These are phyloP conservation scores for Drosophila chauvacae DNA, from an alignment of 1,140 invertebrate genomes.

Conservation along the genomic window DNA sequence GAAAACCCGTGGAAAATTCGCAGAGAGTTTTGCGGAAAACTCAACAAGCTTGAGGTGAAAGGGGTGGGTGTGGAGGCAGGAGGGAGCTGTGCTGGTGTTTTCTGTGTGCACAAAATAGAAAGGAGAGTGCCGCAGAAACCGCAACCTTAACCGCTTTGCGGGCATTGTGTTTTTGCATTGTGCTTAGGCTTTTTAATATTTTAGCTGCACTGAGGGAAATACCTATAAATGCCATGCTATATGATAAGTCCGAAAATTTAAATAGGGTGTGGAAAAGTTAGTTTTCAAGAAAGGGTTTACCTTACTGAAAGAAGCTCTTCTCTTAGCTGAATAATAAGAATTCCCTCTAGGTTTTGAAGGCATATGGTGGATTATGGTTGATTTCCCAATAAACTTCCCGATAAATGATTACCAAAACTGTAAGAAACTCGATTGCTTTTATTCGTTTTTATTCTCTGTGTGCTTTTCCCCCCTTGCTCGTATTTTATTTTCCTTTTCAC, in stretches of 20 bases:
- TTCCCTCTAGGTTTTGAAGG: neutral
- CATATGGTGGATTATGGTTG: neutral
- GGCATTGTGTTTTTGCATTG: conserved; percentile 72
- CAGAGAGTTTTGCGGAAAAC: conserved; percentile 25
- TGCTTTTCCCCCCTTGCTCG: conserved; percentile 11
- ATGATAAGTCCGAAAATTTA: neutral
- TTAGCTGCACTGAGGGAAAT: conserved; percentile 46
- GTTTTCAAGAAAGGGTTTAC: neutral
- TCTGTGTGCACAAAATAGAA: conserved; percentile 14
- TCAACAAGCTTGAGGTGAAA: conserved; percentile 22
- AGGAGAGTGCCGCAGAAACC: conserved; percentile 26
- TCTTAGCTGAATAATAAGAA: neutral
- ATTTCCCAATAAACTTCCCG: too few relatives aligned
- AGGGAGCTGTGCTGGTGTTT: conserved; percentile 23
- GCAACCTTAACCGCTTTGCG: conserved; percentile 43
- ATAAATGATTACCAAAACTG: neutral
- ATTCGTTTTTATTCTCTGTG: conserved; percentile 14
- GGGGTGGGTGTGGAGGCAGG: neutral
- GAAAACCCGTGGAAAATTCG: conserved; percentile 29
- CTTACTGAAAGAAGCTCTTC: neutral
- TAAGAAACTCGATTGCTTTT: neutral
- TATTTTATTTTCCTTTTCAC: conserved; percentile 46
- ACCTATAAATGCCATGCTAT: too few relatives aligned
- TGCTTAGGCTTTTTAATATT: conserved; percentile 79
- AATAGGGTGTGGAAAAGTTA: neutral